Conservation (phyloP, 1,140 invertebrate species). For the Meteorus sp. region DNA sequence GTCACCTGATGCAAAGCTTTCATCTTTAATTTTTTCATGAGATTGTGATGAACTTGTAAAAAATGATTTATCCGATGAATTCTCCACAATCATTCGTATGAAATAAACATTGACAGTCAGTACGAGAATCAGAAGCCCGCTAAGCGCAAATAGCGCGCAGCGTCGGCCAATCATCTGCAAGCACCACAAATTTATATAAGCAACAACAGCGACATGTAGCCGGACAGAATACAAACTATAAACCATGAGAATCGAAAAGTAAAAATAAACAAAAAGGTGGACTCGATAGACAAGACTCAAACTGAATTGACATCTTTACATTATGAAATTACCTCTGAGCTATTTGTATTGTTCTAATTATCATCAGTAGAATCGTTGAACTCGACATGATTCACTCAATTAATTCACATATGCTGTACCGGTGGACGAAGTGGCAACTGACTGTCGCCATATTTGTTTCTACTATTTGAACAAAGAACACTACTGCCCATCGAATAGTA, state of each 20-base stretch:
- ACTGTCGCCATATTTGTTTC: conserved; percentile 39
- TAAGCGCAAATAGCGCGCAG: conserved; percentile 45
- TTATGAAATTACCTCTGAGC: conserved; percentile 29
- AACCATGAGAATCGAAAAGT: no score
- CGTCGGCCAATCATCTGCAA: conserved; percentile 54
- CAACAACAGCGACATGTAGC: background rate
- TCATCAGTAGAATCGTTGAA: conserved; percentile 31
- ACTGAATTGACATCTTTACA: background rate
- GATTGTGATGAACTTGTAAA: conserved; percentile 32
- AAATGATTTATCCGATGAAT: conserved; percentile 38
- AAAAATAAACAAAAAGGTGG: background rate
- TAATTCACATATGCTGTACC: background rate
- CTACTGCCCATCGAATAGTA: conserved; percentile 1
- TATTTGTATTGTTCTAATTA: conserved; percentile 35
- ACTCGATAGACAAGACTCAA: no score
- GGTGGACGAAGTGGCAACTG: conserved; percentile 11
- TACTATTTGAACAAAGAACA: conserved; percentile 13
- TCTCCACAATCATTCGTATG: conserved; percentile 52
- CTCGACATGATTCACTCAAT: conserved; percentile 34
- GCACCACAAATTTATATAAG: background rate
- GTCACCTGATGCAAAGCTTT: conserved; percentile 22
- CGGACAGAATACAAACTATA: no score
- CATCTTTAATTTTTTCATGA: conserved; percentile 32
- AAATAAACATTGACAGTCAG: conserved; percentile 50
- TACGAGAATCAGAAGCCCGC: conserved; percentile 50